Percentiles rank a stretch among this genome's conserved stretches.
phyloP scores from a whole-genome alignment of 2,888 invertebrate species.

The Cheilosia soror region DNA sequence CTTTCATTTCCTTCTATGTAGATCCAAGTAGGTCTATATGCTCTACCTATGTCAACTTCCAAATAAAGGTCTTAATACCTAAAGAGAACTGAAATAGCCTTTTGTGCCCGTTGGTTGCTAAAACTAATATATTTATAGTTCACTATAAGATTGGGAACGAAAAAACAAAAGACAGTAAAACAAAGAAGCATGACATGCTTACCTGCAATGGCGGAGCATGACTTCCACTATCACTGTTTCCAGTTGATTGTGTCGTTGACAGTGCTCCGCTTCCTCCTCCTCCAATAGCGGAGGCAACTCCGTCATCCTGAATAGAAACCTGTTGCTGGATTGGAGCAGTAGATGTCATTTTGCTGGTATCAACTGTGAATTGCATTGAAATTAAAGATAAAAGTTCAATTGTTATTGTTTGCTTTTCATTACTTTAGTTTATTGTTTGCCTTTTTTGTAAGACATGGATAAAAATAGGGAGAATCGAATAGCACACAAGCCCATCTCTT shows the following conservation, averaged over 20 bases:
- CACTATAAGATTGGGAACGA: slow-evolving; percentile 5
- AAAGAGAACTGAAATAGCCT: too few relatives aligned
- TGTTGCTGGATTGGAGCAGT: slow-evolving; percentile 79
- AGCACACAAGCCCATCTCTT: neutral
- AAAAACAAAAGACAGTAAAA: slow-evolving; percentile 33
- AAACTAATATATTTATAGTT: too few relatives aligned
- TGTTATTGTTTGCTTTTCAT: slow-evolving; percentile 41
- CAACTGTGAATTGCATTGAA: slow-evolving; percentile 78
- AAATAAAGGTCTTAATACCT: too few relatives aligned
- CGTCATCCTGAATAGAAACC: slow-evolving; percentile 81
- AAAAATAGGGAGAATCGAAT: slow-evolving; percentile 7
- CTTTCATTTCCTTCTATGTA: too few relatives aligned
- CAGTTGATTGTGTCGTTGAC: slow-evolving; percentile 85
- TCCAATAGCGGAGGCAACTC: slow-evolving; percentile 41
- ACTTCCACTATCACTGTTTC: slow-evolving; percentile 87
- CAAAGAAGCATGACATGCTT: slow-evolving; percentile 74
- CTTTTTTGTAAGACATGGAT: neutral
- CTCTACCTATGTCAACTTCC: too few relatives aligned
- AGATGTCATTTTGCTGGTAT: slow-evolving; percentile 82
- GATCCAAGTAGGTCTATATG: too few relatives aligned
- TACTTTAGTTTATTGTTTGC: slow-evolving; percentile 18
- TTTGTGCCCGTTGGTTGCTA: too few relatives aligned
- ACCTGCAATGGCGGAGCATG: slow-evolving; percentile 87
- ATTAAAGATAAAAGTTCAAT: slow-evolving; percentile 67
- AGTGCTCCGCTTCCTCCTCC: slow-evolving; percentile 69